phyloP scores from a whole-genome alignment of 2,113 vertebrate species.

The Vulpes ferrilata region DNA sequence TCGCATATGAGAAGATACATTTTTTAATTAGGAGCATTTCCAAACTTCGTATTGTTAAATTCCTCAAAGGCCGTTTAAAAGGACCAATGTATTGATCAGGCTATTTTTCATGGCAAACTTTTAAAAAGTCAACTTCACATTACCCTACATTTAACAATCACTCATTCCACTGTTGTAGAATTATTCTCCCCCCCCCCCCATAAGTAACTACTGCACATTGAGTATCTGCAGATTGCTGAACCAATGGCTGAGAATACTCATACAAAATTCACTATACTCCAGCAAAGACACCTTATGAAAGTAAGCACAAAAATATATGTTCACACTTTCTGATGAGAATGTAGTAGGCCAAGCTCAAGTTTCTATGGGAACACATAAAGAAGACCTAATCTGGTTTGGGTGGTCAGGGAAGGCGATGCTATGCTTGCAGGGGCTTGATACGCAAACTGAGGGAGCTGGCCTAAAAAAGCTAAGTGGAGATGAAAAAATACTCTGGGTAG shows the following conservation, averaged over 20 bases:
- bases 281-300: neutral
- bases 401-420: neutral
- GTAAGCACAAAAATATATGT: neutral
- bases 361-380: neutral
- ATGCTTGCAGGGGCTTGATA: neutral
- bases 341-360: neutral
- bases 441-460: neutral
- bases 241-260: neutral
- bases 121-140: neutral
- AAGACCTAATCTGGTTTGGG: neutral
- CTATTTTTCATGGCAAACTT: neutral
- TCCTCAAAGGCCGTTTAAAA: slow-evolving; percentile 38
- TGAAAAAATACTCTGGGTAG: neutral
- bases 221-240: neutral
- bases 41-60: neutral
- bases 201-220: neutral
- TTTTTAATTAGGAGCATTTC: slow-evolving; percentile 60
- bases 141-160: neutral
- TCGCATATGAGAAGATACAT: slow-evolving; percentile 27
- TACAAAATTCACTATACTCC: neutral
- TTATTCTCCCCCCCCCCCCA: neutral
- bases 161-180: neutral
- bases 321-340: neutral
- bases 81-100: neutral
- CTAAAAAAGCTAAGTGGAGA: neutral